Base-by-base conservation (phyloP, 2,888 invertebrate genomes). In the Machimus atricapillus region DNA sequence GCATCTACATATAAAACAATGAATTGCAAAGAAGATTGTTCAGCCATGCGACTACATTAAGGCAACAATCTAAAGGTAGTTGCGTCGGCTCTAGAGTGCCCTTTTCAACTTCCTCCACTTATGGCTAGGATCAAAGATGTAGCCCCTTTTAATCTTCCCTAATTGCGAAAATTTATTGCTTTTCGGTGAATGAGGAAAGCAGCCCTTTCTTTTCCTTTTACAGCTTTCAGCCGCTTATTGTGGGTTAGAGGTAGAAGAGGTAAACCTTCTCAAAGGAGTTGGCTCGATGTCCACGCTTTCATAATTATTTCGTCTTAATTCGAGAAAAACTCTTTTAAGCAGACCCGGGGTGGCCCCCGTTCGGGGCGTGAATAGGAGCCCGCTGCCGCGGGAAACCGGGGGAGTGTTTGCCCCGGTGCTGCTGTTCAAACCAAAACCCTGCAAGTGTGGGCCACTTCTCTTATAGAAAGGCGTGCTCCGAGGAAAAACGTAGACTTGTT, bases 401-500 rank as follows among this genome's bases (percentile, higher is more conserved):
- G 52, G 52, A 40, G 52, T 52, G 52, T 52, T 46, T 46, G 16
- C 16, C 14, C 43, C 43, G 43, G 43, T 52, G 7, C 73, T 52
- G 7, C 73, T 74, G 31, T 27, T 34, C 9, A 74, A 9, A 74
- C 73, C 16, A 37, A n/a, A 74, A 73, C 34, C 34, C 16, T n/a
- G n/a, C 76, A 76, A 31, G 31, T 34, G 73, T 34, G 14, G 73
- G 73, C 31, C 31, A 52, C 34, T 56, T 37, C 37, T 58, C 31
- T 85, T n/a, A n/a, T n/a, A 16, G 31, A 74, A 85, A 74, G 31
- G 74, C 43, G 74, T 85, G 9, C 19, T 43, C 73, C 43, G 43
- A 74, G 74, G 46, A 85, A 85, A 85, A 85, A 85, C 73, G 23
- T 27, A 74, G 74, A 43, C 85, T 73, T 74, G 85, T 74, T 74